These are phyloP conservation scores for Sebastiscus tertius DNA, from an alignment of 2,797 vertebrate genomes.

Conservation along the genomic window DNA sequence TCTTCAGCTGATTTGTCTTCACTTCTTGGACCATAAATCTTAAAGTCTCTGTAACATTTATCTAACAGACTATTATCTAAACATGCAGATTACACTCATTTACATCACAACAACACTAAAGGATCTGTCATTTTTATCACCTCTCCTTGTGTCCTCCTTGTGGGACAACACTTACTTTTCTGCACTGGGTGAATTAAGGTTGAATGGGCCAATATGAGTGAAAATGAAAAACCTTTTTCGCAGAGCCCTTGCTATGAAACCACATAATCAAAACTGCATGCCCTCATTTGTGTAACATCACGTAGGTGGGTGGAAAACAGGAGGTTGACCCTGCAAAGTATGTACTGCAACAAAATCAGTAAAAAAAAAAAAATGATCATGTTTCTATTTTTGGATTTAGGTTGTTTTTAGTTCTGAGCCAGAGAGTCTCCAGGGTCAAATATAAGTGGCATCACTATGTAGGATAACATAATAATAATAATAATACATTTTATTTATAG, in stretches of 20 bases:
- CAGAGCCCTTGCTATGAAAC: too few relatives aligned
- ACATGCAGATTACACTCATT: slow-evolving; percentile 39
- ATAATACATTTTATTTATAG: too few relatives aligned
- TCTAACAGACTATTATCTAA: slow-evolving; percentile 45
- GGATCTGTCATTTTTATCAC: slow-evolving; percentile 46
- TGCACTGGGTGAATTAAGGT: background rate
- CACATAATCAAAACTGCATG: too few relatives aligned
- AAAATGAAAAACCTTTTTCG: too few relatives aligned
- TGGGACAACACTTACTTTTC: slow-evolving; percentile 19
- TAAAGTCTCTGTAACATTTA: slow-evolving; percentile 15
- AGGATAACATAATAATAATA: too few relatives aligned
- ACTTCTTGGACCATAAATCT: slow-evolving; percentile 47
- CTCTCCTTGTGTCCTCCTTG: slow-evolving; percentile 16
- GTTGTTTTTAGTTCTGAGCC: background rate
- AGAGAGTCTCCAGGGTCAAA: background rate
- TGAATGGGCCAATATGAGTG: too few relatives aligned
- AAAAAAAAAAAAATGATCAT: background rate
- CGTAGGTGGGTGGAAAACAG: too few relatives aligned
- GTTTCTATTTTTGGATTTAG: too few relatives aligned
- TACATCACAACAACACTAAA: slow-evolving; percentile 45
- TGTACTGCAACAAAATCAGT: background rate
- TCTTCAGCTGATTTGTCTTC: background rate
- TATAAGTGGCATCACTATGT: too few relatives aligned
- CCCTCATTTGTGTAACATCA: too few relatives aligned
- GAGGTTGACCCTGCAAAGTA: too few relatives aligned